Base-by-base conservation (phyloP, 92 coral and sea anemone genomes). In the Scolanthus callimorphus region DNA sequence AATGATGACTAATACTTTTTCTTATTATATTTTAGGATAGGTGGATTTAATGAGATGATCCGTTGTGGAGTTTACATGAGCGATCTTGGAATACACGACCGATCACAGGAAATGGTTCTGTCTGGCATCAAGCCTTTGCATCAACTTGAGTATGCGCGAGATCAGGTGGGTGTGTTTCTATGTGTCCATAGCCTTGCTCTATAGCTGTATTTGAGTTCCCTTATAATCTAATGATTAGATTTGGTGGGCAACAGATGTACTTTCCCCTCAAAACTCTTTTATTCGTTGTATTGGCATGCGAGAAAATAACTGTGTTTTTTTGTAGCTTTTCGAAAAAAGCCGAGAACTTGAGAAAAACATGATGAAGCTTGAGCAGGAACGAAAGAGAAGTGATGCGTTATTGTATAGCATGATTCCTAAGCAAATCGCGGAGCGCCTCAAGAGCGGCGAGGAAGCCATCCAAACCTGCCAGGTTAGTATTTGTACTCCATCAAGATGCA, bases 91-190 rank as follows among this genome's bases (percentile, higher is more conserved):
- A 73, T 86, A 27, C 71, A 86, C 45, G 79, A 72, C 30, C 57
- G 84, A 15, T 86, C 88, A 15, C 88, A 72, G 52, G 95, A 86
- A 57, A 86, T 86, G 95, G 69, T 86, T 4, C 64, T 86, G 3
- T 65, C 95, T 24, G 95, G 95, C 1, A 81, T 86, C 41, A 67
- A 79, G 27, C 84, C 88, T 2, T 27, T 86, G 17, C 95, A 85
- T 0, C 84, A 86, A 51, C 78, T 86, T 27, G 95, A 86, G 28
- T 86, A 86, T 49, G 88, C 88, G 41, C 84, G 95, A 20, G 95
- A 86, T 54, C 88, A 78, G 71, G 95, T 86, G 76, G 3, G 17
- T 9, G 37, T 46, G 11, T 6, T 34, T n/a, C n/a, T n/a, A n/a
- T n/a, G n/a, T n/a, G n/a, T n/a, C n/a, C n/a, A n/a, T n/a, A n/a